Evolutionary conservation across 2,888 invertebrate species (phyloP), one percentile per base, ranked within the genome.

Genomic region (Nomada hirtipes): DNA sequence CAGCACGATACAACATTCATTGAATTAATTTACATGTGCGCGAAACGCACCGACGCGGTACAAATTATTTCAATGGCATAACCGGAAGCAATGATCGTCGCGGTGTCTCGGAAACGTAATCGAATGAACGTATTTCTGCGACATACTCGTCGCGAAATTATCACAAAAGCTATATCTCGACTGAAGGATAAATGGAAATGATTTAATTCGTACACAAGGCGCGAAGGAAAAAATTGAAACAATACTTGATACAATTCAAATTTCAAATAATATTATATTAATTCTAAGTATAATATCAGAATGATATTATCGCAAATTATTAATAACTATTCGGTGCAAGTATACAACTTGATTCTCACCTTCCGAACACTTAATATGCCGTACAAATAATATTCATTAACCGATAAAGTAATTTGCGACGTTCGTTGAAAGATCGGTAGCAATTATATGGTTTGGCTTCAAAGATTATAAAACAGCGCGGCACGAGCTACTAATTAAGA

Each of bases 1-100:
- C 44, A 50, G 74, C 63, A 57, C 67, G 52, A 29, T 44, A 55
- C 29, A 57, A 52, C 29, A 57, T 84, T 80, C 72, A 61, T 76
- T 57, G 70, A 78, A 87, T 86, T 81, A 75, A 87, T 86, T 87
- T 76, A 77, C 79, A 85, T 83, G 47, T 50, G 61, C 76, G 76
- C 69, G 83, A 85, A 78, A 52, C 44, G 69, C 63, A 82, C 26
- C 53, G 42, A 76, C 52, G 68, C 71, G 63, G 47, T 20, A 50
- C 76, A 67, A 82, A 82, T 82, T 71, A 82, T 72, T 72, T 71
- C 76, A 64, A 59, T 53, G 60, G 23, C 67, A 81, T 53, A 69
- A 81, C 81, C 68, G 81, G 64, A 81, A 81, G 57, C 59, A 74
- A 69, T 63, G 63, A 63, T 71, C 55, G 67, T 20, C 36, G 18